Conservation (phyloP, 2,888 invertebrate genomes). For the Eutolmus rufibarbis region DNA sequence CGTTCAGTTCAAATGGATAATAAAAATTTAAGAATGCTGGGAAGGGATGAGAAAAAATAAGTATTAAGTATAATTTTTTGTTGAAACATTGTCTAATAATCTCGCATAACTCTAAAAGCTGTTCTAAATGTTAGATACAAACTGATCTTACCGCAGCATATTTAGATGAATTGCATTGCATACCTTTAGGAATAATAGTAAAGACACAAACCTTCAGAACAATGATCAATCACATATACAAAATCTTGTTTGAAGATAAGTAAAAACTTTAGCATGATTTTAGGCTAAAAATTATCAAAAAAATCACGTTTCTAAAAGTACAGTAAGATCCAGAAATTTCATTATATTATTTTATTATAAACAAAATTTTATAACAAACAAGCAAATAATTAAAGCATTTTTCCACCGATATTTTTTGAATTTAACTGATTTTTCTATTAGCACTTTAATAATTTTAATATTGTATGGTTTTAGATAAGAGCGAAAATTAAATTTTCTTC, state of each 20-base stretch:
- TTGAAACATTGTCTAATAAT: no score
- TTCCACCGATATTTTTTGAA: no score
- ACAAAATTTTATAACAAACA: no score
- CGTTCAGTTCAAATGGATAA: not conserved
- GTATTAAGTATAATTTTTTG: no score
- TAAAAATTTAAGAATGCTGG: not conserved
- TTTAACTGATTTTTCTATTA: no score
- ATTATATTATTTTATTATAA: not conserved
- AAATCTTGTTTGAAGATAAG: not conserved
- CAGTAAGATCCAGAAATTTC: not conserved
- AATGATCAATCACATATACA: not conserved
- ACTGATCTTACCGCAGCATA: no score
- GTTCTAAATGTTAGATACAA: no score
- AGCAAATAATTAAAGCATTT: no score
- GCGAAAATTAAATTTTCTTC: no score
- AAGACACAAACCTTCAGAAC: not conserved
- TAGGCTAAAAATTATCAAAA: not conserved
- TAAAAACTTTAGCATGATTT: not conserved
- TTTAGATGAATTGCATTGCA: not conserved
- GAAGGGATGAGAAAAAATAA: not conserved
- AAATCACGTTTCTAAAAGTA: not conserved
- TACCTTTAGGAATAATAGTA: not conserved
- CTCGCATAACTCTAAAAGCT: no score
- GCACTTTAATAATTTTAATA: no score
- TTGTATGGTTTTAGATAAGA: no score